Base-by-base conservation (phyloP, 2,113 vertebrate species). In the Rhineura floridana region DNA sequence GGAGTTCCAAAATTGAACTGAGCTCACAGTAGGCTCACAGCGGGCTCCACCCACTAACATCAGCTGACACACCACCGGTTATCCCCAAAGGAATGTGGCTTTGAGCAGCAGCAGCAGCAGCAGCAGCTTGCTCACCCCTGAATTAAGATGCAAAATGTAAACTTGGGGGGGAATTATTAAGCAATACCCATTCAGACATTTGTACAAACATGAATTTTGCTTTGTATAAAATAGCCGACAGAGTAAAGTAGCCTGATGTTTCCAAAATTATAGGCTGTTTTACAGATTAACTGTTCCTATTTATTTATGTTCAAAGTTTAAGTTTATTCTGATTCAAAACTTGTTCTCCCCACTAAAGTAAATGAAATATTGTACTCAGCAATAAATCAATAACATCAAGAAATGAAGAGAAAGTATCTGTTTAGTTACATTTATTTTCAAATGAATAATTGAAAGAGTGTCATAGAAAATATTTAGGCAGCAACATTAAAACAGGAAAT, bases 241-340 rank as follows among this genome's bases (percentile, higher is more conserved):
- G 0, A 1, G 28, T 48, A 12, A 72, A 15, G 44, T 52, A 19
- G n/a, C n/a, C 4, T 91, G 17, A 62, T 1, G 7, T 3, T 87
- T 92, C 17, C 30, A 82, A 89, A 70, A 9, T 33, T 1, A 67
- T 36, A 63, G 87, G 15, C 50, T 7, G 87, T 1, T 77, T 91
- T 90, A 2, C 2, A 69, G 4, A 2, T 55, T 52, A 87, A 0
- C n/a, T 87, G 0, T 69, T 73, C 63, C 1, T 50, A 69, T 10
- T 9, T 42, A 59, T 30, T 48, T 91, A 15, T 36, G 86, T 70
- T 12, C 88, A 70, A 13, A 87, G 12, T 19, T 12, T 65, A 33
- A 7, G 81, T 77, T 75, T 65, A 81, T 17, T 59, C 65, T 15
- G 25, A 86, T 28, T 12, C 4, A 85, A 46, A 90, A 76, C 0